These are phyloP conservation scores for Diplodus puntazzo DNA, from an alignment of 2,797 vertebrate genomes.

Conservation along the genomic window DNA sequence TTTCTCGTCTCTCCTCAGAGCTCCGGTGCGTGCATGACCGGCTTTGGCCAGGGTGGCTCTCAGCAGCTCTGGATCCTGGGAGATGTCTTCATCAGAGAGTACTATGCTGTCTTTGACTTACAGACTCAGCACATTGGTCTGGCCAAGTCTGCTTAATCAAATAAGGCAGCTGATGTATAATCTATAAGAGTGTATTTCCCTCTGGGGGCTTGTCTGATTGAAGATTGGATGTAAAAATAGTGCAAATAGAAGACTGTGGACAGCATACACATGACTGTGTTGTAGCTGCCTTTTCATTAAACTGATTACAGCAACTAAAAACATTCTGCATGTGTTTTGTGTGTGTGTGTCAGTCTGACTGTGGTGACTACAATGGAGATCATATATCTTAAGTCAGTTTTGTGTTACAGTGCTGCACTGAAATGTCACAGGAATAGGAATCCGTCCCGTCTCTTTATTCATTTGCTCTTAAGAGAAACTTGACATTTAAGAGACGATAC, in stretches of 20 bases:
- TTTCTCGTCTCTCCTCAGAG: slow-evolving; percentile 48
- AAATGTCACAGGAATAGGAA: slow-evolving; percentile 70
- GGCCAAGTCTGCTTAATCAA: slow-evolving; percentile 62
- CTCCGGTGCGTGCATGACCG: slow-evolving; percentile 56
- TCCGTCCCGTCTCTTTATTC: slow-evolving; percentile 27
- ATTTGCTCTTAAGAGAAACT: slow-evolving; percentile 39
- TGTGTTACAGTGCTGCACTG: slow-evolving; percentile 11
- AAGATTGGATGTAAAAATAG: neutral
- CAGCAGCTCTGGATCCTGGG: slow-evolving; percentile 78
- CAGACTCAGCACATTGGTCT: slow-evolving; percentile 50
- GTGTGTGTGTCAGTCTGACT: slow-evolving; percentile 13
- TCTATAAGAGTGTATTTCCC: neutral
- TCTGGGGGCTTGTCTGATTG: slow-evolving; percentile 5
- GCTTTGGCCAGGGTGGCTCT: slow-evolving; percentile 65
- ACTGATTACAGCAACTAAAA: slow-evolving; percentile 33
- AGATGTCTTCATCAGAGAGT: slow-evolving; percentile 83
- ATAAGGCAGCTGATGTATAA: slow-evolving; percentile 5
- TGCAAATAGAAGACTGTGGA: slow-evolving; percentile 14
- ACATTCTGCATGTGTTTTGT: neutral
- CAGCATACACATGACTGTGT: slow-evolving; percentile 7
- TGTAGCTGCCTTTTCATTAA: slow-evolving; percentile 41
- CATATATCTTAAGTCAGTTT: slow-evolving; percentile 2
- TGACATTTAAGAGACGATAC: slow-evolving; percentile 50
- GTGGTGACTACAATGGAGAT: neutral
- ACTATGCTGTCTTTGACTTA: slow-evolving; percentile 70